These are phyloP conservation scores for Drosophila sproati DNA, from an alignment of 1,140 invertebrate species.

Conservation along the genomic window DNA sequence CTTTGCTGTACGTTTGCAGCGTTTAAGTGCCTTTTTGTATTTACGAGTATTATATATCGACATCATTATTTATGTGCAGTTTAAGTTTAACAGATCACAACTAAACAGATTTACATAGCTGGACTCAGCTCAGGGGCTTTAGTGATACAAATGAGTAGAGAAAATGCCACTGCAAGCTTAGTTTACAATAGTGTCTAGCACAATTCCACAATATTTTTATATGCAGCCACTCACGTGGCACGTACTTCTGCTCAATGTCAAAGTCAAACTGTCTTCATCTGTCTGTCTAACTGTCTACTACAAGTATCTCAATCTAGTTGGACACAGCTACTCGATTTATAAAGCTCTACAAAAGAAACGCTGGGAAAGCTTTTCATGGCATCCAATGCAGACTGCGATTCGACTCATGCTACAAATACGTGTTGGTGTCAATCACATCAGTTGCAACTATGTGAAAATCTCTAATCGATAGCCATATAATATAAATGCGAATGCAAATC, in stretches of 20 bases:
- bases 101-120: slow-evolving; percentile 61
- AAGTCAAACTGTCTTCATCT: slow-evolving; percentile 42
- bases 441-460: slow-evolving; percentile 42
- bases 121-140: slow-evolving; percentile 41
- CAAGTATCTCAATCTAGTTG: slow-evolving; percentile 62
- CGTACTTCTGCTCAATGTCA: slow-evolving; percentile 71
- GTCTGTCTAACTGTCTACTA: slow-evolving; percentile 10
- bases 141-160: slow-evolving; percentile 62
- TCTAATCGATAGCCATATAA: slow-evolving; percentile 58
- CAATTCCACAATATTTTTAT: not conserved
- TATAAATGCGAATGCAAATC: slow-evolving; percentile 31
- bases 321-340: slow-evolving; percentile 27
- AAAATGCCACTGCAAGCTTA: slow-evolving; percentile 40
- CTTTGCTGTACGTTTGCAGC: slow-evolving; percentile 1
- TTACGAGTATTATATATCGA: not conserved
- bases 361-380: slow-evolving; percentile 38
- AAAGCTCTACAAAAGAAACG: slow-evolving; percentile 34
- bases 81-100: slow-evolving; percentile 12
- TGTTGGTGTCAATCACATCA: slow-evolving; percentile 62
- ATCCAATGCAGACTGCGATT: slow-evolving; percentile 1
- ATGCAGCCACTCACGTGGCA: slow-evolving; percentile 42
- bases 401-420: slow-evolving; percentile 52
- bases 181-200: not conserved
- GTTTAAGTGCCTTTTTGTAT: not conserved
- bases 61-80: slow-evolving; percentile 36